Evolutionary conservation across 2,797 vertebrate genomes (phyloP).

Genomic region (Zenarchopterus dispar): DNA sequence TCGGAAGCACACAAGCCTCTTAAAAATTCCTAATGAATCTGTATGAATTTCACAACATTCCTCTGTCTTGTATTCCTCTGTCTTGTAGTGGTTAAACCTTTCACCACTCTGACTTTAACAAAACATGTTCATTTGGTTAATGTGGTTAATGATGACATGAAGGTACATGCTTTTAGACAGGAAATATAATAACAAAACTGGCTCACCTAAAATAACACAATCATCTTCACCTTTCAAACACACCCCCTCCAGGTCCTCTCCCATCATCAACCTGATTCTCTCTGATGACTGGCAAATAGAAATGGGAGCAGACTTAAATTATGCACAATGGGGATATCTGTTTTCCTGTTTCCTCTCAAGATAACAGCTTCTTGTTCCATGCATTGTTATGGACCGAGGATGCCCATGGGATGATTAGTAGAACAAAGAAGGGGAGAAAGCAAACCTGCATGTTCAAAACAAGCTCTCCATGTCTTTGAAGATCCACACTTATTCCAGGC

Average conservation of each 20-base stretch:
- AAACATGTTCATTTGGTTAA: slow-evolving; percentile 30
- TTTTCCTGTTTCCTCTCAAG: slow-evolving; percentile 81
- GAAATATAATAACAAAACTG: slow-evolving; percentile 24
- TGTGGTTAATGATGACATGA: slow-evolving; percentile 57
- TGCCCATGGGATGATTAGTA: slow-evolving; percentile 82
- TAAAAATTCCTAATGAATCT: slow-evolving; percentile 68
- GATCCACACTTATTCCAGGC: slow-evolving; percentile 70
- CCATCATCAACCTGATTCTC: slow-evolving; percentile 48
- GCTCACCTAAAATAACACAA: slow-evolving; percentile 42
- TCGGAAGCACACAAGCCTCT: slow-evolving; percentile 45
- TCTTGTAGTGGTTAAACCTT: slow-evolving; percentile 39
- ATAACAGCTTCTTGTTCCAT: slow-evolving; percentile 78
- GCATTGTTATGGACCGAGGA: slow-evolving; percentile 78
- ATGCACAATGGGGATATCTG: slow-evolving; percentile 82
- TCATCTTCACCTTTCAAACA: slow-evolving; percentile 9
- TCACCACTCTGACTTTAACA: slow-evolving; percentile 32
- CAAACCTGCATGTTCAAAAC: slow-evolving; percentile 81
- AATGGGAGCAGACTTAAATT: slow-evolving; percentile 79
- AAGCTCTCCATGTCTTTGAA: slow-evolving; percentile 79
- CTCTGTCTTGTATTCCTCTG: slow-evolving; percentile 53
- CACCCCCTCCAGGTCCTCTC: slow-evolving; percentile 1
- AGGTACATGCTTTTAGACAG: slow-evolving; percentile 40
- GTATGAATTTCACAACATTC: slow-evolving; percentile 31
- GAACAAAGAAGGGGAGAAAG: slow-evolving; percentile 80
- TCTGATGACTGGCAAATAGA: slow-evolving; percentile 61